A percentile compares a stretch with the other conserved stretches of the same genome.
These are phyloP conservation scores for Arenaria interpres DNA, from an alignment of 2,113 vertebrate species.

Conservation along the genomic window DNA sequence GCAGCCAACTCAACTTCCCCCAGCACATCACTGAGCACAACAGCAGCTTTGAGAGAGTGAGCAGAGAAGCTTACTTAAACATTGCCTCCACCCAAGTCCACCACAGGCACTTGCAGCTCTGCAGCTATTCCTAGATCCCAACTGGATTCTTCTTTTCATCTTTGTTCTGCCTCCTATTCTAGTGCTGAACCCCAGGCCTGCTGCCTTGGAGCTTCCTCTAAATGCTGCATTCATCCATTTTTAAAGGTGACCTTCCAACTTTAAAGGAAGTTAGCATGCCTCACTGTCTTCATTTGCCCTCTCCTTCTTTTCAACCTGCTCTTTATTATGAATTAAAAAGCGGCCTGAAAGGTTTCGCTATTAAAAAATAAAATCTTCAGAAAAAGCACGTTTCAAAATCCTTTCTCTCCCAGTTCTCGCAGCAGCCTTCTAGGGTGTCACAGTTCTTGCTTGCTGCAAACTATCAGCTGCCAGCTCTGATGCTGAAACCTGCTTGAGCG, in stretches of 20 bases:
- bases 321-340: slow-evolving; percentile 56
- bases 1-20: not conserved
- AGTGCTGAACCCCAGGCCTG: slow-evolving; percentile 41
- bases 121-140: slow-evolving; percentile 50
- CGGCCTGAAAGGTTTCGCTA: slow-evolving; percentile 16
- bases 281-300: slow-evolving; percentile 33
- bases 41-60: not conserved
- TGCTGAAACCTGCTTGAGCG: not conserved
- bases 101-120: not conserved
- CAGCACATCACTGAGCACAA: not conserved
- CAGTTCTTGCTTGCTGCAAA: not conserved
- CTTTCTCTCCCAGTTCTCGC: not conserved
- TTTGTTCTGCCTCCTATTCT: slow-evolving; percentile 47
- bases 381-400: not conserved
- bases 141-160: slow-evolving; percentile 58
- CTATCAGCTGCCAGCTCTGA: not conserved
- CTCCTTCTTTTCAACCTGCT: slow-evolving; percentile 38
- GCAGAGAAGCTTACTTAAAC: not conserved
- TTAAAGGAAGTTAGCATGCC: slow-evolving; percentile 47
- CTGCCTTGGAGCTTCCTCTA: slow-evolving; percentile 48
- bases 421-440: not conserved
- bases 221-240: slow-evolving; percentile 55
- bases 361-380: slow-evolving; percentile 40
- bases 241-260: slow-evolving; percentile 66
- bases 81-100: not conserved